Evolutionary conservation across 2,797 vertebrate species (phyloP), one percentile per base, ranked within the genome.

Genomic region (Arremon aurantiirostris): DNA sequence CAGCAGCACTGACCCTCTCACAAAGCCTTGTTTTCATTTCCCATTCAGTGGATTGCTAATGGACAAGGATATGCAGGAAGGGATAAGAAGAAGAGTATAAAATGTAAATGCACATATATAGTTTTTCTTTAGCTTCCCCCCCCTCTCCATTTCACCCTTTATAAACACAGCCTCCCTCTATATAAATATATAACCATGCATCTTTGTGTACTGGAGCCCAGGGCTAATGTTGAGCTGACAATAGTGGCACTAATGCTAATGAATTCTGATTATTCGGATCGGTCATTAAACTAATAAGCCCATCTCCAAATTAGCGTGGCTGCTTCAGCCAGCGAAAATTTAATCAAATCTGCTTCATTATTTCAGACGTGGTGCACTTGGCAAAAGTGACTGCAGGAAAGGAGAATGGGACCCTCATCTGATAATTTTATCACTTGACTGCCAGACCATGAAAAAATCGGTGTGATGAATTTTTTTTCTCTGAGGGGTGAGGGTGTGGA

Each of bases 221-320:
- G 98, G 98, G 99, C 99, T 96, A 98, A 97, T 96, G 97, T 95
- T 96, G 97, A 97, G 96, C 97, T 90, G 97, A 98, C 98, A 98
- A 98, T 97, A 94, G 90, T 97, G 96, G 98, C 98, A 98, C 98
- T 99, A 98, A 99, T 98, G 98, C 97, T 99, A 99, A 99, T 99
- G 99, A 99, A 98, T 99, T 98, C 98, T 99, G 99, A 99, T 99
- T 98, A 99, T 98, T 97, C 91, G 98, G 98, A 98, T 98, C 98
- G 97, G 98, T 99, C 99, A 99, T 99, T 99, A 99, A 98, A 99
- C 98, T 99, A 99, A 99, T 99, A 99, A 99, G 98, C 98, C 98
- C 98, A 97, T 99, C 98, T 99, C 98, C 98, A 98, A 99, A 99
- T 99, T 98, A 99, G 97, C 95, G 53, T 96, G 84, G 96, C 71